Conservation (phyloP, 35 echinoderm and acorn worm species). For the Anneissia japonica region DNA sequence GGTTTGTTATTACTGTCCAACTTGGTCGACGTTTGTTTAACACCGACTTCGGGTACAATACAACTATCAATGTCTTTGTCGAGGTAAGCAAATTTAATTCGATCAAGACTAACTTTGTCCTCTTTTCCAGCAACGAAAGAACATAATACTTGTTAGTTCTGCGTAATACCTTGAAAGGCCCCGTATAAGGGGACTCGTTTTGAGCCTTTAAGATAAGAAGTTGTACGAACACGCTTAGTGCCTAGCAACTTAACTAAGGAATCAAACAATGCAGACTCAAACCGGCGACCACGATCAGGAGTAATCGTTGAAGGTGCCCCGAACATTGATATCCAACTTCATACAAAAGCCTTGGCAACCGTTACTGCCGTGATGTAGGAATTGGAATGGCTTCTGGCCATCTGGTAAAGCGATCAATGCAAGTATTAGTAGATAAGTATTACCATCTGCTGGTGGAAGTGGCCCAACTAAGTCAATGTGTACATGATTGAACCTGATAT, state of each 20-base stretch:
- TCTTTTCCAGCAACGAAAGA: not conserved
- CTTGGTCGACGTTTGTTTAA: too few species aligned
- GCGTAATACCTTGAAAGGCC: not conserved
- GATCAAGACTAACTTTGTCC: conserved; percentile 15
- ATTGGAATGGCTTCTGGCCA: not conserved
- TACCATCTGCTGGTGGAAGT: too few species aligned
- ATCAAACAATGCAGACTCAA: conserved; percentile 11
- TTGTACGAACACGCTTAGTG: not conserved
- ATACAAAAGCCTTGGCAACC: not conserved
- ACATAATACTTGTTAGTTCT: not conserved
- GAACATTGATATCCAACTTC: too few species aligned
- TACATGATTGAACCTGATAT: conserved; percentile 15
- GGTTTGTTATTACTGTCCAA: too few species aligned
- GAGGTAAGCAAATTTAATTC: not conserved
- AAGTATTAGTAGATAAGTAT: too few species aligned
- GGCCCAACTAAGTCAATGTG: conserved; percentile 37
- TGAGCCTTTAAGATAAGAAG: conserved; percentile 20
- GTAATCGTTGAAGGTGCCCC: not conserved
- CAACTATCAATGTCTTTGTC: too few species aligned
- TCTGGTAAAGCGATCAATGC: conserved; percentile 16
- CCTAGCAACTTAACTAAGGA: not conserved
- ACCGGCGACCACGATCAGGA: conserved; percentile 2
- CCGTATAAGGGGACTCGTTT: not conserved
- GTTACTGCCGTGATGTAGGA: conserved; percentile 13
- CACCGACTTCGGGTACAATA: too few species aligned